Conservation (phyloP, 2,113 vertebrate species). For the Miniopterus natalensis region DNA sequence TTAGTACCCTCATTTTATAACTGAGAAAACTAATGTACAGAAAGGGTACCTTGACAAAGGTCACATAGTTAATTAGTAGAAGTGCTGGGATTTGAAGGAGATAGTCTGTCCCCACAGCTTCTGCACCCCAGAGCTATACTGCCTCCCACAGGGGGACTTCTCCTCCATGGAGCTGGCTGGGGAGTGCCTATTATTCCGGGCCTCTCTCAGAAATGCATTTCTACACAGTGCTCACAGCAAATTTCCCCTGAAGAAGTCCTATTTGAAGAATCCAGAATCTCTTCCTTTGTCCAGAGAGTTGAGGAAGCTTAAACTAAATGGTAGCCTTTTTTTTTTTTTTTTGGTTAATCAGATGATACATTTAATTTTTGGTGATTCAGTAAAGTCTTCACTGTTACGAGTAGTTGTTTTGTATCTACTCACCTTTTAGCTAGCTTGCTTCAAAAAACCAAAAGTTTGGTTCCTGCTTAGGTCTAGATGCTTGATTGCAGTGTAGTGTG, state of each 20-base stretch:
- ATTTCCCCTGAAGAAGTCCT: neutral
- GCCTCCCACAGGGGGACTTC: neutral
- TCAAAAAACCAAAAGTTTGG: neutral
- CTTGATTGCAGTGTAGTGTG: neutral
- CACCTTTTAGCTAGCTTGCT: slow-evolving; percentile 27
- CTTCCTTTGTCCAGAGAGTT: slow-evolving; percentile 24
- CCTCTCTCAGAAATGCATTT: neutral
- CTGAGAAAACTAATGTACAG: neutral
- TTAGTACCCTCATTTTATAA: neutral
- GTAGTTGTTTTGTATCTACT: neutral
- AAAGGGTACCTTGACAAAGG: neutral
- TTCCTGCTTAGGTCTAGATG: slow-evolving; percentile 11
- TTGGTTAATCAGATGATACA: neutral
- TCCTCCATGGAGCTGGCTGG: neutral
- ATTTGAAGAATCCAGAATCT: slow-evolving; percentile 12
- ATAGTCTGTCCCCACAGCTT: neutral
- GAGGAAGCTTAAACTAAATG: neutral
- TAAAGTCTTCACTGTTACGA: slow-evolving; percentile 3
- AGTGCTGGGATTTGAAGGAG: neutral
- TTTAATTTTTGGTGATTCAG: slow-evolving; percentile 1
- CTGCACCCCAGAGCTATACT: neutral
- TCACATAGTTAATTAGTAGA: neutral
- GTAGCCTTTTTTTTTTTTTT: neutral
- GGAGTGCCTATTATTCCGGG: neutral
- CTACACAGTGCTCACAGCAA: neutral